Percentiles rank a stretch among this genome's conserved stretches.
phyloP scores from a whole-genome alignment of 2,888 invertebrate species.

The Gerris lacustris region DNA sequence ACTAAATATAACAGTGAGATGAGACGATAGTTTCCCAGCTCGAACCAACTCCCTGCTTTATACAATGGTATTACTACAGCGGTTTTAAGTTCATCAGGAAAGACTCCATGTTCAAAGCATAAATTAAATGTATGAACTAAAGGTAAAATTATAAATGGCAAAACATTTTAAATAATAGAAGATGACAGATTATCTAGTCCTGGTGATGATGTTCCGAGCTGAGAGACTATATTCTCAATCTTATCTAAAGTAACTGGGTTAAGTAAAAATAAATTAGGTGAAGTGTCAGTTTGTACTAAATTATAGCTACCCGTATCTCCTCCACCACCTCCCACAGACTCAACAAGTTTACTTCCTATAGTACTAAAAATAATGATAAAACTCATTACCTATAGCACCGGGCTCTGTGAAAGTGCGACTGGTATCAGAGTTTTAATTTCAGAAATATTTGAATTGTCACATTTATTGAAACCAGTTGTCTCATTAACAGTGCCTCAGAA shows the following conservation, averaged over 20 bases:
- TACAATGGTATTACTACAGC: slow-evolving; percentile 15
- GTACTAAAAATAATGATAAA: slow-evolving; percentile 13
- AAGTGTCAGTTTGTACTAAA: slow-evolving; percentile 5
- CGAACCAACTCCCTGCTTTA: slow-evolving; percentile 12
- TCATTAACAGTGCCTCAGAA: slow-evolving; percentile 14
- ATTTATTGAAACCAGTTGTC: slow-evolving; percentile 2
- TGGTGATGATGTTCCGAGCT: slow-evolving; percentile 16
- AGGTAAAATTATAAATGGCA: slow-evolving; percentile 12
- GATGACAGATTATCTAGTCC: slow-evolving; percentile 18
- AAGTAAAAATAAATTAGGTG: slow-evolving; percentile 11
- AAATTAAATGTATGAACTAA: slow-evolving; percentile 18
- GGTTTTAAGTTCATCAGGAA: slow-evolving; percentile 18
- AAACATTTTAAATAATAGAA: slow-evolving; percentile 12
- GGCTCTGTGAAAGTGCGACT: neutral
- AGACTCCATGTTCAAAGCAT: slow-evolving; percentile 15
- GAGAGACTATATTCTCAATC: slow-evolving; percentile 5
- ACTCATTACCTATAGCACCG: neutral
- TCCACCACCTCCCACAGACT: slow-evolving; percentile 7
- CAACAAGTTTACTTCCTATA: slow-evolving; percentile 8
- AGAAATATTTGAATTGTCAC: neutral
- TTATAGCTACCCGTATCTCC: slow-evolving; percentile 14
- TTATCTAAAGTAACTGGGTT: slow-evolving; percentile 10
- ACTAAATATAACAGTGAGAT: slow-evolving; percentile 13
- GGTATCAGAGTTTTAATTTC: neutral
- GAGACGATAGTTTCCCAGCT: slow-evolving; percentile 15